A percentile compares a stretch with the other conserved stretches of the same genome.
Conservation (phyloP, 2,797 vertebrate species). For the Vireo griseus region DNA sequence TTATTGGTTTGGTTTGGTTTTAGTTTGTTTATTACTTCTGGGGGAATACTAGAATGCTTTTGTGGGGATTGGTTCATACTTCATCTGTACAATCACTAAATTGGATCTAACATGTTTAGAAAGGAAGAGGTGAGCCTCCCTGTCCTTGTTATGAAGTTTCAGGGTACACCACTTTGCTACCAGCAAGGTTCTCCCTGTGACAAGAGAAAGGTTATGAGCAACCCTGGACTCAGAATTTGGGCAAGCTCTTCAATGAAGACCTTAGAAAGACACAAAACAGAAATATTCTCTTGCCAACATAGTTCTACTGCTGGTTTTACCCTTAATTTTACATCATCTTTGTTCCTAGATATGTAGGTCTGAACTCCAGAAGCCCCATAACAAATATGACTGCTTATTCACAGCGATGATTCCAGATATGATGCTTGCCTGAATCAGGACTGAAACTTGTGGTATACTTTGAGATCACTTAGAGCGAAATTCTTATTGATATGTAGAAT, state of each 20-base stretch:
- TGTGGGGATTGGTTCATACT: background rate
- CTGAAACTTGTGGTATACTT: background rate
- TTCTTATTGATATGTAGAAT: background rate
- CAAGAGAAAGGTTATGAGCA: background rate
- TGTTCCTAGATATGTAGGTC: background rate
- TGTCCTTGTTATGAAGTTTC: accelerated
- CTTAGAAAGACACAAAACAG: background rate
- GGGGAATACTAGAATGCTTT: background rate
- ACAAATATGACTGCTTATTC: background rate
- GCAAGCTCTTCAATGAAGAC: background rate
- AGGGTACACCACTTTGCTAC: background rate
- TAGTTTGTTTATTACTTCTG: background rate
- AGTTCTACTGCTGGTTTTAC: background rate
- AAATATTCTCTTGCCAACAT: background rate
- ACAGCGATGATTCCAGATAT: accelerated
- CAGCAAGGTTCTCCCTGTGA: background rate
- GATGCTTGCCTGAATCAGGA: background rate
- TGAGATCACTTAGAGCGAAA: background rate
- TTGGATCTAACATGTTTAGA: background rate
- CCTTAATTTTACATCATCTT: background rate
- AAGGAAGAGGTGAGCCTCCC: background rate
- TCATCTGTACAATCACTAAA: background rate
- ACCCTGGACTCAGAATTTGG: background rate
- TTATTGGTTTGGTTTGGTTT: background rate
- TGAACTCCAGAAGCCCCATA: background rate